phyloP scores from a whole-genome alignment of 2,888 invertebrate genomes.

The Acanthosepion lycidas region DNA sequence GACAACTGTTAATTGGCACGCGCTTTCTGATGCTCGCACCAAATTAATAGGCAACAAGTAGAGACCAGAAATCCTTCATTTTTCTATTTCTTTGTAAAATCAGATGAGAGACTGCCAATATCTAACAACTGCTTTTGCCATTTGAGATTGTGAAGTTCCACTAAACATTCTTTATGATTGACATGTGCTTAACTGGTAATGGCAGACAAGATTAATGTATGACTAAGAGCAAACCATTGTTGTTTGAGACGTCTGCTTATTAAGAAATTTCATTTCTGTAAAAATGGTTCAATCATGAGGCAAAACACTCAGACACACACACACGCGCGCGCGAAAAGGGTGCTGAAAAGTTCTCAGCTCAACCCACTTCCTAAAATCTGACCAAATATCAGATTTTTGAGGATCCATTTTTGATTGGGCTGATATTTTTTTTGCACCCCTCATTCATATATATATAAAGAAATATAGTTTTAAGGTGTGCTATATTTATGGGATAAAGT shows the following conservation, averaged over 20 bases:
- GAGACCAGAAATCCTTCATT: not conserved
- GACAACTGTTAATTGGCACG: not conserved
- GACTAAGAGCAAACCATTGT: not conserved
- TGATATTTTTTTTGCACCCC: too few relatives aligned
- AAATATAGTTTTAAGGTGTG: too few relatives aligned
- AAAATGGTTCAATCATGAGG: not conserved
- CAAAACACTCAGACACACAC: too few relatives aligned
- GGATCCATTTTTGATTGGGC: too few relatives aligned
- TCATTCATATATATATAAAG: too few relatives aligned
- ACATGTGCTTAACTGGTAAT: not conserved
- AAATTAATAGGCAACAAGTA: not conserved
- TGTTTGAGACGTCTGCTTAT: not conserved
- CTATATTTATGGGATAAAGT: too few relatives aligned
- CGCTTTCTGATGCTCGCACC: not conserved
- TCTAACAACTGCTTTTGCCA: not conserved
- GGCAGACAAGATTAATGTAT: not conserved
- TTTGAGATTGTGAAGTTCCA: not conserved
- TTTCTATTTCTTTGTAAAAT: not conserved
- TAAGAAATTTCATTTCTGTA: not conserved
- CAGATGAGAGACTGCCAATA: not conserved
- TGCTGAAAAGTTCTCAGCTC: too few relatives aligned
- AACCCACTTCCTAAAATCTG: too few relatives aligned
- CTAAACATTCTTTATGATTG: conserved; percentile 11
- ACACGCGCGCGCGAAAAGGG: too few relatives aligned
- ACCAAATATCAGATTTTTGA: too few relatives aligned